Evolutionary conservation across 2,797 vertebrate species (phyloP), one percentile per base, ranked within the genome.

Genomic region (Pelobates cultripes): DNA sequence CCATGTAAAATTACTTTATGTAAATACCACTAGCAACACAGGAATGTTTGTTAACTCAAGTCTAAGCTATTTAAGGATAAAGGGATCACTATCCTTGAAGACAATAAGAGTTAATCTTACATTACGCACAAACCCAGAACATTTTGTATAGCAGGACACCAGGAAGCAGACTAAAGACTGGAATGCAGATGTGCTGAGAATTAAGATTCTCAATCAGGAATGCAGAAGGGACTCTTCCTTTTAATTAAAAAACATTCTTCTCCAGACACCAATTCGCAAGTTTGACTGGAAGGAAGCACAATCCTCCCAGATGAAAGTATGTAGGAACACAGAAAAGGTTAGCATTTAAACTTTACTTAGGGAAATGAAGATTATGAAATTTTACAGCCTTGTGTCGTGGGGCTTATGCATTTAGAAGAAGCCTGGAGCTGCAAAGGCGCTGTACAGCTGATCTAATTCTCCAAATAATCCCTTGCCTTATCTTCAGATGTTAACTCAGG

Each of bases 321-420:
- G 73, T 66, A 76, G 73, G 55, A 67, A 68, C 67, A 76, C 67
- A 71, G 47, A 43, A 84, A 84, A 84, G 77, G 77, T 84, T 84
- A 84, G 67, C 77, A 60, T 80, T 80, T 84, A 79, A 84, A 84
- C 77, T 80, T 84, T 84, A 80, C 82, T 80, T 80, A 79, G 77
- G 82, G 73, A 84, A 79, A 84, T 84, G 67, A 66, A 84, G 77
- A 84, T 79, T 79, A 80, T 79, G 82, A 84, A 76, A 84, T 84
- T 84, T 80, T 77, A 75, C 81, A 67, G 82, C 70, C 60, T 84
- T 76, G 77, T 75, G 60, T 71, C 47, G 28, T 76, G 82, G 77
- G 77, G 82, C 41, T 80, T 76, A 72, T 79, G 66, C 70, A 45
- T 75, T 73, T 70, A 53, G 43, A 76, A 67, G 60, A 79, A 67